These are phyloP conservation scores for Clarias laeviceps DNA, from an alignment of 2,797 vertebrate genomes.

Conservation along the genomic window DNA sequence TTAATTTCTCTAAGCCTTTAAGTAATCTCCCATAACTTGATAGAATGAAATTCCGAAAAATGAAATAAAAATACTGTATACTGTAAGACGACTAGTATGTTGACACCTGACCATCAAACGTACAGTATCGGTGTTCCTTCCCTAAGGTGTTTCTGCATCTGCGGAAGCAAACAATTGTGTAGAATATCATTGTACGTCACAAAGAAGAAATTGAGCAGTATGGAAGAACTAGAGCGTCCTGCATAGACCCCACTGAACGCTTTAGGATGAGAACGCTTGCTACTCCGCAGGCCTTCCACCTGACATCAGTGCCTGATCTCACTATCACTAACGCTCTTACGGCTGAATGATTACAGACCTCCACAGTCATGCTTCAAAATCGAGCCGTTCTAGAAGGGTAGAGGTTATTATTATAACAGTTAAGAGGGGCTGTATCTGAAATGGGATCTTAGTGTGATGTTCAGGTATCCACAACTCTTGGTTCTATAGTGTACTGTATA, in stretches of 20 bases:
- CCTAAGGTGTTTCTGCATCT: neutral
- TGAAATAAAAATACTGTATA: neutral
- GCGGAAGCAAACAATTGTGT: neutral
- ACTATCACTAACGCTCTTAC: too few relatives aligned
- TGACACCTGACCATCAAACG: neutral
- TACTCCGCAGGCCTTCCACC: neutral
- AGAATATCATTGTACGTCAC: neutral
- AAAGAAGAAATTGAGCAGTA: neutral
- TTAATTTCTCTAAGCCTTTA: too few relatives aligned
- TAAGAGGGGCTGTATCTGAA: neutral
- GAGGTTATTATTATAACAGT: neutral
- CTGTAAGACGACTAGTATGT: neutral
- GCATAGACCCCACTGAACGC: too few relatives aligned
- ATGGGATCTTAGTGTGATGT: neutral
- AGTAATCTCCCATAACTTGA: too few relatives aligned
- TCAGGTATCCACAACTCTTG: too few relatives aligned
- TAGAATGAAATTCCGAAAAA: neutral
- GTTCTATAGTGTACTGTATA: too few relatives aligned
- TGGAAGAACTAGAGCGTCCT: neutral
- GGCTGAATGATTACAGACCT: neutral
- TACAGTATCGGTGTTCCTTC: neutral
- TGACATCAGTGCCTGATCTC: neutral
- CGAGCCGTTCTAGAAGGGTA: neutral
- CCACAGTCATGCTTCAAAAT: neutral
- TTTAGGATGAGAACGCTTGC: neutral